Base-by-base conservation (phyloP, 1,140 invertebrate species). In the Meloidogyne chitwoodi region DNA sequence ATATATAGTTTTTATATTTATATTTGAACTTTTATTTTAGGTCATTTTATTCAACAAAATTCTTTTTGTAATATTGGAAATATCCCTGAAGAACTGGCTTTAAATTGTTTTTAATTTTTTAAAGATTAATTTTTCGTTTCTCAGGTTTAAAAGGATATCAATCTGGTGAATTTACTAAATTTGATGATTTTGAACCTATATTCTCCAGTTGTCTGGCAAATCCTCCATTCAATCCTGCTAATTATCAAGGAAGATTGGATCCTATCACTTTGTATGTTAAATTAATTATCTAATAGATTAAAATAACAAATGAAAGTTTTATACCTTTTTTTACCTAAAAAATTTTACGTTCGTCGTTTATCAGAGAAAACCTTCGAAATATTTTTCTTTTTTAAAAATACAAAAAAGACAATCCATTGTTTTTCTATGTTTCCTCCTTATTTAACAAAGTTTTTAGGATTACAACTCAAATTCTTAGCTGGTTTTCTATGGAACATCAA, bases 401-500 rank as follows among this genome's bases (percentile, higher is more conserved):
- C n/a, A n/a, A n/a, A n/a, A n/a, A n/a, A n/a, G n/a, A n/a, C n/a
- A n/a, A n/a, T n/a, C n/a, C n/a, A n/a, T n/a, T n/a, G n/a, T n/a
- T n/a, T n/a, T n/a, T n/a, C n/a, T n/a, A n/a, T 3, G 3, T 26
- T 4, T 26, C 12, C 24, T 62, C 2, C 3, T 22, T 5, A 26
- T 12, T 12, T 62, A 22, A 4, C 61, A 34, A 41, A 41, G 16
- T 16, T 63, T 76, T 61, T 64, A 76, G 75, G 24, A 68, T 76
- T 27, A 10, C 67, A 16, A 56, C 65, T 19, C 75, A 76, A 27
- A 64, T 76, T 56, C 38, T 76, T 19, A 68, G 64, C 14, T 76
- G 75, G 75, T 63, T 76, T 64, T 67, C 68, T 31, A 26, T 76
- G 38, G 75, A 76, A 24, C 67, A 76, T 34, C 65, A 71, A 44